These are phyloP conservation scores for Grallaria varia DNA, from an alignment of 2,113 vertebrate species.

Conservation along the genomic window DNA sequence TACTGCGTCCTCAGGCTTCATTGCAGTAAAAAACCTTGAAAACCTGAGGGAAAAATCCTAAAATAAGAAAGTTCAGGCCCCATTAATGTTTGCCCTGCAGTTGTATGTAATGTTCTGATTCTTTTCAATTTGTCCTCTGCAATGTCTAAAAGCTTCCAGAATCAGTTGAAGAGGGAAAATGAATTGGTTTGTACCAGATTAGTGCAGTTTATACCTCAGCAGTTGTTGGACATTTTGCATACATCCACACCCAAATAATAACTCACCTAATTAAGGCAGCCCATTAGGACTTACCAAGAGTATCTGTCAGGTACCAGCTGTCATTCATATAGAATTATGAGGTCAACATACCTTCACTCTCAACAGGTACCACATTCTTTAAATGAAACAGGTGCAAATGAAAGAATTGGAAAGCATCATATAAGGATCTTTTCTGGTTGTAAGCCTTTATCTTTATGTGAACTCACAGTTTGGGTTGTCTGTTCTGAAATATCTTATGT, in stretches of 20 bases:
- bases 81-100: neutral
- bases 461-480: neutral
- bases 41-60: neutral
- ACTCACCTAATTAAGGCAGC: constrained; percentile 15
- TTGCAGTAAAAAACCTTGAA: neutral
- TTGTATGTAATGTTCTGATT: neutral
- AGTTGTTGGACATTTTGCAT: neutral
- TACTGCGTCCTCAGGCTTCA: neutral
- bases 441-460: neutral
- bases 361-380: neutral
- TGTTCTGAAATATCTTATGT: neutral
- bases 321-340: neutral
- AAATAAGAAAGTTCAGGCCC: neutral
- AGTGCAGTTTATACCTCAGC: neutral
- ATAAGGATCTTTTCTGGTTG: neutral
- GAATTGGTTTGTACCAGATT: neutral
- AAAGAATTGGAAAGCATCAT: neutral
- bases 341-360: neutral
- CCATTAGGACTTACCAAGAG: neutral
- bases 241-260: neutral
- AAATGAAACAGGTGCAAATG: neutral
- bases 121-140: neutral
- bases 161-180: neutral
- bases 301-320: constrained; percentile 27
- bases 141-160: neutral